Base-by-base conservation (phyloP, 2,113 vertebrate species). In the Heteronetta atricapilla region DNA sequence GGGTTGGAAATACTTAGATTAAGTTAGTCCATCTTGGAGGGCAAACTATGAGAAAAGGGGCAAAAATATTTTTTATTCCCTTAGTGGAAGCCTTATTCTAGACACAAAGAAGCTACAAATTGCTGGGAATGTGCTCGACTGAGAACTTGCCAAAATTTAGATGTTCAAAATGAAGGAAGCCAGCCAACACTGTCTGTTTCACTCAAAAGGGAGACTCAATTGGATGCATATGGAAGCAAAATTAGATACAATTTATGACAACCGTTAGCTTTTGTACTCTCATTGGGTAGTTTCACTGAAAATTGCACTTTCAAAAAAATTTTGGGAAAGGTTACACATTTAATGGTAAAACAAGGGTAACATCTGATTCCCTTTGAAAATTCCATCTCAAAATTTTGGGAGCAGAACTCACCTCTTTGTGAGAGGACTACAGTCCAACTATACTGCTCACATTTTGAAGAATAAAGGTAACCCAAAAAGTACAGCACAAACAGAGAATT, bases 161-260 rank as follows among this genome's bases (percentile, higher is more conserved):
- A 63, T 66, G 28, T 44, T 92, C 4, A 13, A 52, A 93, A 87
- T 44, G 48, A 89, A 89, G 63, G 44, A 80, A 89, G 64, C 10
- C 36, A 89, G 86, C 31, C 87, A 95, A 26, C 8, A n/a, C 13
- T 25, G 40, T 60, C 13, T 25, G 40, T 60, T 59, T 92, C 48
- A 73, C 38, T 55, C 21, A 40, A 40, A 75, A 10, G 21, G 21
- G 11, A 66, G 58, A 82, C 28, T 79, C 82, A 84, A 46, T 46
- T 44, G 58, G 67, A 87, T 79, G 50, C 36, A 64, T 68, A 81
- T 91, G 84, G 82, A 90, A 92, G n/a, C 22, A 82, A 89, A 95
- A 75, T 5, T 62, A 31, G 18, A 56, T 11, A 48, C 11, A 55
- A 55, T 76, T 89, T 76, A 76, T n/a, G 31, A 82, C 28, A 84